Conservation (phyloP, 2,797 vertebrate species). For the Limosa lapponica region DNA sequence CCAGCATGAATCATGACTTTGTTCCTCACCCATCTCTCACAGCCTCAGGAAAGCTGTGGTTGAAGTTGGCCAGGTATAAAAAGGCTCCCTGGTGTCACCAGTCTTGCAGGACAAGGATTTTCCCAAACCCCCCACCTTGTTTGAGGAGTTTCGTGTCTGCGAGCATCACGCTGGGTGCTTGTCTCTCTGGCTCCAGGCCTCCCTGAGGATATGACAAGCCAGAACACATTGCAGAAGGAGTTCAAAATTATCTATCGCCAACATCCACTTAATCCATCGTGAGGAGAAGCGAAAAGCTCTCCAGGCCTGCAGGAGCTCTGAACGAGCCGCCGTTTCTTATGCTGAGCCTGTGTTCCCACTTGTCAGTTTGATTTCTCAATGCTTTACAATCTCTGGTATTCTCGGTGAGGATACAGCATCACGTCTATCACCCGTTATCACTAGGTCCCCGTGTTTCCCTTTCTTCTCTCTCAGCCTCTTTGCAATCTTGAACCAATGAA, state of each 20-base stretch:
- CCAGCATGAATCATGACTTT: background rate
- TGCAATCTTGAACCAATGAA: slow-evolving; percentile 43
- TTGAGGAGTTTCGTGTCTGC: background rate
- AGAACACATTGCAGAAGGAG: slow-evolving; percentile 51
- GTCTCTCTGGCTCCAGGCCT: background rate
- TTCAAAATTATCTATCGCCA: slow-evolving; percentile 61
- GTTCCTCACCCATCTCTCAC: background rate
- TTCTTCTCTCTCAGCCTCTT: slow-evolving; percentile 52
- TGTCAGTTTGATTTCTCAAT: slow-evolving; percentile 72
- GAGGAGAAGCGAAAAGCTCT: slow-evolving; percentile 38
- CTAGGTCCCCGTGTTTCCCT: slow-evolving; percentile 30
- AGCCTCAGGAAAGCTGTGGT: fast-evolving
- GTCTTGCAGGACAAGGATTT: background rate
- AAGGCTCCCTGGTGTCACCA: background rate
- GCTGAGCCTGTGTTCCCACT: slow-evolving; percentile 55
- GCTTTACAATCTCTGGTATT: slow-evolving; percentile 50
- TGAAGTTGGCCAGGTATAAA: background rate
- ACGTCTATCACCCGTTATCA: slow-evolving; percentile 65
- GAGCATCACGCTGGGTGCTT: background rate
- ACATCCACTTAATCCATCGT: slow-evolving; percentile 66
- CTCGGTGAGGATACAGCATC: slow-evolving; percentile 28
- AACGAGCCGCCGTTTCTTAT: slow-evolving; percentile 32
- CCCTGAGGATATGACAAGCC: slow-evolving; percentile 28
- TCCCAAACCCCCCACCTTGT: background rate
- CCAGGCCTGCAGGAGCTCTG: slow-evolving; percentile 49